Evolutionary conservation across 2,888 invertebrate species (phyloP).

Genomic region (Tetramorium bicarinatum): DNA sequence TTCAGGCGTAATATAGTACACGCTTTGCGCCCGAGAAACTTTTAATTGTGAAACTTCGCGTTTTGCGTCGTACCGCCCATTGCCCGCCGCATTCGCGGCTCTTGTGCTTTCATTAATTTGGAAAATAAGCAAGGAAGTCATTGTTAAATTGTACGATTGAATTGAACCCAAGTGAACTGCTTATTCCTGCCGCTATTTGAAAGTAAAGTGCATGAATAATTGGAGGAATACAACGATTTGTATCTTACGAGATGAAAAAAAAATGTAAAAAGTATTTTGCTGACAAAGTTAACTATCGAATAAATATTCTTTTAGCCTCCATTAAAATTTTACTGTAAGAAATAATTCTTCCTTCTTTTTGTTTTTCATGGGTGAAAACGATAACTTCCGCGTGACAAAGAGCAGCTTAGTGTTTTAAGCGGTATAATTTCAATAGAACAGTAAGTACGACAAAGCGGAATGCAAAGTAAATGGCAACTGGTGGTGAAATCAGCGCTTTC

Average conservation of each 20-base stretch:
- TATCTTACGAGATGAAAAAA: not conserved
- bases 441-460: not conserved
- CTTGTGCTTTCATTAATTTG: slow-evolving; percentile 29
- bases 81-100: not conserved
- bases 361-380: not conserved
- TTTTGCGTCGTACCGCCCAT: not conserved
- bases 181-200: not conserved
- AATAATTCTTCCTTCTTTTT: not conserved
- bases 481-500: not conserved
- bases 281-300: not conserved
- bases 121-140: slow-evolving; percentile 16
- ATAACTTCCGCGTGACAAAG: not conserved
- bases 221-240: not conserved
- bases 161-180: not conserved
- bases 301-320: not conserved
- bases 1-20: slow-evolving; percentile 27
- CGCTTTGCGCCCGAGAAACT: slow-evolving; percentile 20
- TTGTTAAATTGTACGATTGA: slow-evolving; percentile 11
- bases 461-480: slow-evolving; percentile 9
- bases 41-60: slow-evolving; percentile 49
- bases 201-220: not conserved
- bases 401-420: not conserved
- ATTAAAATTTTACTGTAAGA: not conserved
- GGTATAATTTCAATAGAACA: not conserved
- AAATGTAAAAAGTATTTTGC: not conserved